Percentiles rank a stretch among this genome's conserved stretches.
These are phyloP conservation scores for Sapayoa aenigma DNA, from an alignment of 2,113 vertebrate species.

Conservation along the genomic window DNA sequence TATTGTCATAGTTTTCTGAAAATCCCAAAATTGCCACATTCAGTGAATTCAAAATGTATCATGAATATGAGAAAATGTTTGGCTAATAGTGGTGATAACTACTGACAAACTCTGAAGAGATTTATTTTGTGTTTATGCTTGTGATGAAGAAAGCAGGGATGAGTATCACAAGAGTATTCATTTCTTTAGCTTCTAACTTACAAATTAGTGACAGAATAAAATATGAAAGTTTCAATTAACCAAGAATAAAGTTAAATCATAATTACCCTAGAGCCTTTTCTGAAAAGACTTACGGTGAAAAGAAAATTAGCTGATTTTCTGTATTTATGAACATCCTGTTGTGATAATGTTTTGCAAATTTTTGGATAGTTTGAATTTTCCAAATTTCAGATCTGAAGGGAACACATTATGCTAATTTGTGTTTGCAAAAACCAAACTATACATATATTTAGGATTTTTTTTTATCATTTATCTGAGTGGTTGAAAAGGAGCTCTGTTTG, in stretches of 20 bases:
- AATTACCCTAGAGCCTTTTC: background rate
- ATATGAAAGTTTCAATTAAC: background rate
- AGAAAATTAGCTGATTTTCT: background rate
- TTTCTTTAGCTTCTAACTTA: constrained; percentile 11
- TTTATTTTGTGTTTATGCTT: background rate
- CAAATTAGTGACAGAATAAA: background rate
- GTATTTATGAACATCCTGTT: background rate
- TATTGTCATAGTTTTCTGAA: background rate
- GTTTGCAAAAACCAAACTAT: fast-evolving
- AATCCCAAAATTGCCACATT: background rate
- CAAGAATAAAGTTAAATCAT: background rate
- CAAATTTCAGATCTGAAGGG: background rate
- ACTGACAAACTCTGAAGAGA: background rate
- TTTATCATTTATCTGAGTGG: background rate
- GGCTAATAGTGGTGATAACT: background rate
- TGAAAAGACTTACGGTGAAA: background rate
- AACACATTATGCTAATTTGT: background rate
- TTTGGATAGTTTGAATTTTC: background rate
- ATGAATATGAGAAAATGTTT: background rate
- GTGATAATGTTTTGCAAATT: background rate
- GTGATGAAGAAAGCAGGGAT: background rate
- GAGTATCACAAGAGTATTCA: background rate
- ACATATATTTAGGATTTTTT: too few species aligned
- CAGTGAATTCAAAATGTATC: background rate
- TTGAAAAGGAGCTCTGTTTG: background rate